These are phyloP conservation scores for Oenanthe oenanthe DNA, from an alignment of 2,113 vertebrate species.

Conservation along the genomic window DNA sequence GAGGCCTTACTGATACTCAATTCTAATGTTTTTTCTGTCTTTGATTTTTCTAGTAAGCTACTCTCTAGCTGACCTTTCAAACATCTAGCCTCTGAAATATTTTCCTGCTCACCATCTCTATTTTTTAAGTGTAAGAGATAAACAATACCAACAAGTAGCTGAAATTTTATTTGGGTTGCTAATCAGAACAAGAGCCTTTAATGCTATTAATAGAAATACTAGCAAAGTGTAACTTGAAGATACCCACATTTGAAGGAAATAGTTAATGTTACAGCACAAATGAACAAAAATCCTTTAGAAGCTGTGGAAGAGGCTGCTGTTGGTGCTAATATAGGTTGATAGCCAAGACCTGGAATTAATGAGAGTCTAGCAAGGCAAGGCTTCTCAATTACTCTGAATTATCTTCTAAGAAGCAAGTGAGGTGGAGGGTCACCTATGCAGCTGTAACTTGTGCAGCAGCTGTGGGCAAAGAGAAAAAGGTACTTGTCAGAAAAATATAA, in stretches of 20 bases:
- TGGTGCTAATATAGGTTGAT: not conserved
- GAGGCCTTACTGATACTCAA: not conserved
- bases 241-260: not conserved
- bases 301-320: not conserved
- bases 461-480: not conserved
- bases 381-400: not conserved
- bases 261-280: not conserved
- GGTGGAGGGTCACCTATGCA: too few species aligned
- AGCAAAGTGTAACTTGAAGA: not conserved
- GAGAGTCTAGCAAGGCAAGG: not conserved
- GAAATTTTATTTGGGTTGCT: not conserved
- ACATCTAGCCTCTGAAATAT: not conserved
- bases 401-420: not conserved
- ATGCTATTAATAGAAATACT: rapidly evolving
- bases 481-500: not conserved
- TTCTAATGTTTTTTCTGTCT: not conserved
- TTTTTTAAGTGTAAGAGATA: not conserved
- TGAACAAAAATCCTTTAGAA: not conserved
- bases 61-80: not conserved
- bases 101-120: not conserved
- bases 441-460: not conserved
- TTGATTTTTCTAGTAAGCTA: not conserved
- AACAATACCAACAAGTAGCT: not conserved
- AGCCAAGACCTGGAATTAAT: not conserved
- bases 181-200: not conserved